Base-by-base conservation (phyloP, 2,888 invertebrate genomes). In the Ametastegia equiseti region DNA sequence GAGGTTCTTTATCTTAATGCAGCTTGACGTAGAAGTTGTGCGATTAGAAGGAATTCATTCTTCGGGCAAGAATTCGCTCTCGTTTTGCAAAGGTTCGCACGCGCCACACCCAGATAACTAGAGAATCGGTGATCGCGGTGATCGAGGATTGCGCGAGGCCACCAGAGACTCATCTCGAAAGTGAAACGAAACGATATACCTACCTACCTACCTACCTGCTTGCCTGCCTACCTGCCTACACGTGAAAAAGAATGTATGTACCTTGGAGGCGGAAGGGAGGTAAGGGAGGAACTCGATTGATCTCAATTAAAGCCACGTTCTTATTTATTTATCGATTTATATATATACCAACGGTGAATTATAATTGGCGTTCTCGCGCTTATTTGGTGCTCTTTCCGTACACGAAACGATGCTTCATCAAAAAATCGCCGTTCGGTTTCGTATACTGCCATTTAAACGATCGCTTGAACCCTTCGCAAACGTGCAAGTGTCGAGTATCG, bases 111-210 rank as follows among this genome's bases (percentile, higher is more conserved):
- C 78, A 78, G 57, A 42, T n/a, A 71, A 60, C 60, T 63, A n/a
- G 60, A 57, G 78, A 60, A 57, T 54, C 60, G n/a, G n/a, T n/a
- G n/a, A n/a, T n/a, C n/a, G n/a, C n/a, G n/a, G n/a, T n/a, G n/a
- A n/a, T n/a, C n/a, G n/a, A n/a, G n/a, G n/a, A n/a, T n/a, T n/a
- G n/a, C n/a, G 75, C 50, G 75, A 71, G 71, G 42, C 71, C 47
- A 39, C 27, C 42, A 27, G 77, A 54, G 45, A 88, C 90, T 91
- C 91, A 91, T 91, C 91, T 90, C 91, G 91, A 91, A 91, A 91
- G 91, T 91, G 91, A 91, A 91, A 91, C 91, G 75, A 75, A 75
- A 42, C 69, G n/a, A n/a, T 45, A 45, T 45, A 45, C n/a, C n/a
- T 15, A n/a, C n/a, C n/a, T n/a, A n/a, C n/a, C n/a, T n/a, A n/a